A percentile compares a stretch with the other conserved stretches of the same genome.
phyloP scores from a whole-genome alignment of 2,113 vertebrate species.

The Actenoides hombroni region DNA sequence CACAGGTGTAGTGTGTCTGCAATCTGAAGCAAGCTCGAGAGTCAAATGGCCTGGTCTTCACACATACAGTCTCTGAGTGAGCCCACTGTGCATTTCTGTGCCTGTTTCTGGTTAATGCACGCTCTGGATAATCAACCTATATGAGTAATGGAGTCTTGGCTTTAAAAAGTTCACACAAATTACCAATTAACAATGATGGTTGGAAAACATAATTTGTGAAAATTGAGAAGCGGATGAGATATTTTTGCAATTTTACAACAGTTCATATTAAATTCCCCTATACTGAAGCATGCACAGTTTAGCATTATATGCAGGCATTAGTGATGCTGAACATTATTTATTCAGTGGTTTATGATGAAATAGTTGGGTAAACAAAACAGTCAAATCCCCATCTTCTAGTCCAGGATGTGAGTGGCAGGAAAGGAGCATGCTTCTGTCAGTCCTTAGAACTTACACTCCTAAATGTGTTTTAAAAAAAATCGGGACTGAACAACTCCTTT shows the following conservation, averaged over 20 bases:
- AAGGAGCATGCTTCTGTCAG: not conserved
- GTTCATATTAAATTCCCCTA: not conserved
- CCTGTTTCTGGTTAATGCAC: not conserved
- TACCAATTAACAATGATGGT: not conserved
- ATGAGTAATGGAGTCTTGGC: not conserved
- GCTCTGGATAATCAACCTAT: not conserved
- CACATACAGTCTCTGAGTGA: rapidly evolving
- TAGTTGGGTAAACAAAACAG: not conserved
- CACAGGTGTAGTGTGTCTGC: rapidly evolving
- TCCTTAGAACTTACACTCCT: not conserved
- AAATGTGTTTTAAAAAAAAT: not conserved
- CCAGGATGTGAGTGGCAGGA: not conserved
- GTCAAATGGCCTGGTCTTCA: not conserved
- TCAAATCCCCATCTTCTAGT: not conserved
- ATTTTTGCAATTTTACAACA: not conserved
- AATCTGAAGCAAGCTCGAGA: not conserved
- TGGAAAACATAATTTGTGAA: not conserved
- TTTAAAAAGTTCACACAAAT: not conserved
- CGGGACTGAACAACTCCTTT: not conserved
- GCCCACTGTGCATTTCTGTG: rapidly evolving
- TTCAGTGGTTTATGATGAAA: not conserved
- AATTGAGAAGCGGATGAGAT: not conserved
- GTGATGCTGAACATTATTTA: not conserved
- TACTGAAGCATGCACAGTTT: not conserved
- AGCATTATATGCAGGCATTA: not conserved